Conservation (phyloP, 2,888 invertebrate genomes). For the Quadroppia sp. region DNA sequence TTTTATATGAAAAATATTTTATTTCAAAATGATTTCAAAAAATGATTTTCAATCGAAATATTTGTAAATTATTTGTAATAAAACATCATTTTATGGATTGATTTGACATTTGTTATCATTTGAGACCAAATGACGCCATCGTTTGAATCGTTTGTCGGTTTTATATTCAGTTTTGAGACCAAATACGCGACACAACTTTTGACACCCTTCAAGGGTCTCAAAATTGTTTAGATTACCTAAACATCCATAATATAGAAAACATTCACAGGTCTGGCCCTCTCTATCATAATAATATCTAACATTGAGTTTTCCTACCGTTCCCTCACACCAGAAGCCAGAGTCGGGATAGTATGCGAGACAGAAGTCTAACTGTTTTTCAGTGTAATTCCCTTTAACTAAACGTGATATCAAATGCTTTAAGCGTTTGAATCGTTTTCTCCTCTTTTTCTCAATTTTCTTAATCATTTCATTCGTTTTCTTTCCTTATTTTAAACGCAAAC, state of each 20-base stretch:
- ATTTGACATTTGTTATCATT: not conserved
- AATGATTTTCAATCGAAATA: no score
- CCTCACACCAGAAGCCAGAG: constrained; percentile 12
- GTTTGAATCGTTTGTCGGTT: not conserved
- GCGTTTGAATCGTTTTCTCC: not conserved
- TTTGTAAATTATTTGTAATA: no score
- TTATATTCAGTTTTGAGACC: not conserved
- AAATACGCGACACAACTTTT: not conserved
- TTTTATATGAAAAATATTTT: no score
- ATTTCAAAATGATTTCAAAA: no score
- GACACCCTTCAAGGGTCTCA: not conserved
- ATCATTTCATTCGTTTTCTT: no score
- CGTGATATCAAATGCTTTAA: no score
- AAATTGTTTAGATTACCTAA: constrained; percentile 24
- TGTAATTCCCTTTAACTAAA: no score
- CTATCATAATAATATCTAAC: not conserved
- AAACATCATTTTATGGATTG: constrained; percentile 3
- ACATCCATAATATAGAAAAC: constrained; percentile 22
- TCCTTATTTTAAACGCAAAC: no score
- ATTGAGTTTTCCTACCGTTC: not conserved
- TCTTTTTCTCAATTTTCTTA: no score
- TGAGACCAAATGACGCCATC: no score
- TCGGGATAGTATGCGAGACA: not conserved
- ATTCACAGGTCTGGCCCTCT: not conserved
- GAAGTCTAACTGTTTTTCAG: no score